Evolutionary conservation across 2,797 vertebrate species (phyloP).

Genomic region (Hippopotamyrus pictus): DNA sequence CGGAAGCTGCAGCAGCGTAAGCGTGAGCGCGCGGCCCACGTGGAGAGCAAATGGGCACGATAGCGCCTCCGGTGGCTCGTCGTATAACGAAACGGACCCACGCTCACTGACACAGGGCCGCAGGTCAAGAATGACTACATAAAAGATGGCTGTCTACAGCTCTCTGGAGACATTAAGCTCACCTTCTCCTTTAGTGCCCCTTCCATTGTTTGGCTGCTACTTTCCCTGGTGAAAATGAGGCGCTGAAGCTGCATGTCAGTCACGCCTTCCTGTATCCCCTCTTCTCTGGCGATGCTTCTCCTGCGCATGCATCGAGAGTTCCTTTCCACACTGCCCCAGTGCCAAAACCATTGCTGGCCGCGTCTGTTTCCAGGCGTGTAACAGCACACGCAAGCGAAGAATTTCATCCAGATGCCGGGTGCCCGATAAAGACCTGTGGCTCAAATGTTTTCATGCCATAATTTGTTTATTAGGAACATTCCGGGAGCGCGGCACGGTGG

Average conservation of each 20-base stretch:
- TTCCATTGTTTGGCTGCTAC: background rate
- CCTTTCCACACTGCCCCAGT: background rate
- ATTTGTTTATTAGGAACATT: background rate
- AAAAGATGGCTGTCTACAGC: background rate
- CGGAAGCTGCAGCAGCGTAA: background rate
- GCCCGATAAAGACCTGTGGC: background rate
- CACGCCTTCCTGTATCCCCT: background rate
- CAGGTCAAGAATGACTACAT: background rate
- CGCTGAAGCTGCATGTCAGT: background rate
- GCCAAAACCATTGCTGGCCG: background rate
- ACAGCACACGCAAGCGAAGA: slow-evolving; percentile 1
- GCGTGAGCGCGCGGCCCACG: background rate
- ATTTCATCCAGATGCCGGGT: background rate
- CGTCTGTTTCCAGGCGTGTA: background rate
- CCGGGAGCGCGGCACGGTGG: background rate
- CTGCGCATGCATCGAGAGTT: background rate
- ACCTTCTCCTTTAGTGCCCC: background rate
- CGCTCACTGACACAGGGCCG: background rate
- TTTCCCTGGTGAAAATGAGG: background rate
- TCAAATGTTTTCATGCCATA: background rate
- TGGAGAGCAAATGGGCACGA: background rate
- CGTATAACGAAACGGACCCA: background rate
- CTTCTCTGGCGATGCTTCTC: background rate
- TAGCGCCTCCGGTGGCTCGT: background rate
- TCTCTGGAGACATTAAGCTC: background rate